Conservation (phyloP, 2,888 invertebrate species). For the Ashinkailepas kermadecensis region DNA sequence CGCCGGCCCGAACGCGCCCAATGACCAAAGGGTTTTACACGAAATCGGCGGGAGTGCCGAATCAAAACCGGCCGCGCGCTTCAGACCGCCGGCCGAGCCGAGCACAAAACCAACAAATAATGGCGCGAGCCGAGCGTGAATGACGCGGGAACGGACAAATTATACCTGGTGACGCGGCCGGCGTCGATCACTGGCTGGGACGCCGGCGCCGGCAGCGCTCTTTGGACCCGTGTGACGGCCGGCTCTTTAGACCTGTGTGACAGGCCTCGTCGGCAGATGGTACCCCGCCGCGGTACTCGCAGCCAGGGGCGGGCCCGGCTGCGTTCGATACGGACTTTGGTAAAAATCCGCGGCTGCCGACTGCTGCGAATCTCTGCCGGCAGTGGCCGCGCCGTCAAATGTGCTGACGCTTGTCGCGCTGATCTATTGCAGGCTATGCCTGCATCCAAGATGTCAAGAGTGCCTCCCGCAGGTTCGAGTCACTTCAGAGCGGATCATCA, state of each 20-base stretch:
- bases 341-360: too few species aligned
- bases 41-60: slow-evolving; percentile 1
- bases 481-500: too few species aligned
- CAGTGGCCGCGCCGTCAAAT: too few species aligned
- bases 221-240: not conserved
- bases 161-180: slow-evolving; percentile 15
- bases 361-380: too few species aligned
- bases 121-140: not conserved
- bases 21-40: not conserved
- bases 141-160: not conserved
- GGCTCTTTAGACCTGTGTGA: not conserved
- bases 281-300: too few species aligned
- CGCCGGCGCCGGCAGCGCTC: not conserved
- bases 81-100: not conserved
- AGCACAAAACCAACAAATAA: slow-evolving; percentile 11
- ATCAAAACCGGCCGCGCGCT: not conserved
- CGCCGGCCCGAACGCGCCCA: not conserved
- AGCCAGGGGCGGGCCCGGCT: too few species aligned
- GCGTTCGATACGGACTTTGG: too few species aligned
- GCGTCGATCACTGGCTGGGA: not conserved
- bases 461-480: too few species aligned
- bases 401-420: too few species aligned
- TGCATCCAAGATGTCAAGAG: too few species aligned
- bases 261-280: too few species aligned
- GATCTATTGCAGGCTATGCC: too few species aligned